Base-by-base conservation (phyloP, 2,888 invertebrate species). In the Lycophotia porphyrea region DNA sequence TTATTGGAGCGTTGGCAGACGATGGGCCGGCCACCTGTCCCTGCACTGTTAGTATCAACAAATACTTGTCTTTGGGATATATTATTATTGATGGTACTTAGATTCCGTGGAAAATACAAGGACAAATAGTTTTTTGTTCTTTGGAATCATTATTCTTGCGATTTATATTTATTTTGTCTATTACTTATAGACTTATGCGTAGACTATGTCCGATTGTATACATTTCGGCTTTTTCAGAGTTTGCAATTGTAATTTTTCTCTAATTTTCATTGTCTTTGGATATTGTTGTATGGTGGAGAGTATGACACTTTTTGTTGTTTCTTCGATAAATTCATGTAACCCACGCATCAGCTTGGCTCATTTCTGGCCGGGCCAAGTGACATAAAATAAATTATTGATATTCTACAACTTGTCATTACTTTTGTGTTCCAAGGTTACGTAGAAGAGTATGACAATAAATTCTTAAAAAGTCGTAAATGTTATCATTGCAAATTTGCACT, bases 1-100 rank as follows among this genome's bases (percentile, higher is more conserved):
- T 71, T 74, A 82, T 71, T 74, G 78, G 9, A 47, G 27, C 34
- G 78, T 71, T 81, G 82, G 82, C 82, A 81, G 78, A 82, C 64
- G 49, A 47, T 64, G 58, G 55, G 44, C 81, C 44, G 44, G 52
- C 81, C 81, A 76, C 80, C 80, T 80, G 70, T 71, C 66, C 18
- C n/a, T 71, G 11, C 1, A 42, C 34, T 34, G 65, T 64, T 68
- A 31, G 42, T 52, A 72, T 68, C 68, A 72, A 76, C 81, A 66
- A 78, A 82, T 71, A 63, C 66, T 60, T 75, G 49, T 64, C 27
- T 39, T 60, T 58, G 15, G 21, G 31, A 44, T 80, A 55, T 47
- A 80, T 80, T 47, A 34, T 39, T 60, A 66, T 69, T 66, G 15
- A 55, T 74, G 1, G 7, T 76, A 34, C 47, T 31, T 69, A 11